Evolutionary conservation across 1,140 invertebrate genomes (phyloP), one percentile per base, ranked within the genome.

Genomic region (Ruditapes philippinarum): DNA sequence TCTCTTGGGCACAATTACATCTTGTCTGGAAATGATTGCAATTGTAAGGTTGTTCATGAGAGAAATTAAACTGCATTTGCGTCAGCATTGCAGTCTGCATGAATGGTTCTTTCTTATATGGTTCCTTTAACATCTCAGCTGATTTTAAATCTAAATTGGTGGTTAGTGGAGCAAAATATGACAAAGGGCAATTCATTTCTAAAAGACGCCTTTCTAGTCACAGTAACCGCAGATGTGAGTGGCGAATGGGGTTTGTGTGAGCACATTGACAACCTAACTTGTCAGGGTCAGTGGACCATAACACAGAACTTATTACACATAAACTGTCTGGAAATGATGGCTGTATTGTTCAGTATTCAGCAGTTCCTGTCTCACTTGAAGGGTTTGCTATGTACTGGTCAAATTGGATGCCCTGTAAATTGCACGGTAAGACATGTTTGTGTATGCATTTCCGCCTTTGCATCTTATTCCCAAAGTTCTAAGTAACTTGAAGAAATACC

Each of bases 341-440:
- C 91, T 42, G 85, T 90, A 1, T 38, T 88, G 45, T 22, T 74
- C 22, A 28, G n/a, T 51, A 7, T 91, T 4, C 42, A 88, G 28
- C 42, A 86, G 60, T 91, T 91, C 80, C 57, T 90, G 22, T 40
- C 22, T 14, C 17, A 68, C 1, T 22, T 88, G 0, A 73, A 25
- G 33, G 31, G 33, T 28, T 54, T n/a, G 85, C 25, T 84, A 76
- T 49, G 88, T 89, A 7, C 65, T 89, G 49, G 82, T 89, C n/a
- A 25, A 80, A 9, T 73, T 80, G 36, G 65, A 91, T 86, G 87
- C 82, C n/a, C 76, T 90, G 49, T 51, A 78, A 70, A 89, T 91
- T 82, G n/a, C 38, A 49, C 82, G 82, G 76, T 4, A 79, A 31
- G 70, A 57, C 22, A 79, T 76, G 83, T n/a, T n/a, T n/a, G n/a